Percentiles rank a stretch among this genome's conserved stretches.
Conservation (phyloP, 2,888 invertebrate genomes). For the Heliconius sara region DNA sequence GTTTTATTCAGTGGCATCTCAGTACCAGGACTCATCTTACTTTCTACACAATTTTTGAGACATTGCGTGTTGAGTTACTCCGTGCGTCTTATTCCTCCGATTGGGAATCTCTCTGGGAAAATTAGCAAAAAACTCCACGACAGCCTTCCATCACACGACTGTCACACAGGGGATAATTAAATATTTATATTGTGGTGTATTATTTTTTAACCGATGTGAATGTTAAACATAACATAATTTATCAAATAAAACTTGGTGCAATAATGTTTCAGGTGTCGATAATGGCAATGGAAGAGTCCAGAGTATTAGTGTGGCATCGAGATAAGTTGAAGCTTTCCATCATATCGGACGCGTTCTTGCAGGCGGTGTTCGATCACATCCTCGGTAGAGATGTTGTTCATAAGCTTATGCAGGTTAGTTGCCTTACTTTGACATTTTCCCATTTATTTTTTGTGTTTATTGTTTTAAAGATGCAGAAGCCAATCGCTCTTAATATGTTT, state of each 20-base stretch:
- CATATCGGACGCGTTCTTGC: slow-evolving; percentile 91
- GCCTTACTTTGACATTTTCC: not conserved
- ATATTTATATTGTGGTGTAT: too few relatives aligned
- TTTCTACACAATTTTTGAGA: too few relatives aligned
- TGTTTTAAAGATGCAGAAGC: not conserved
- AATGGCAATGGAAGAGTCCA: slow-evolving; percentile 93
- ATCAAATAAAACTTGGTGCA: not conserved
- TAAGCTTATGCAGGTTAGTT: slow-evolving; percentile 91
- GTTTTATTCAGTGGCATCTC: too few relatives aligned
- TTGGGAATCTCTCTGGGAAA: too few relatives aligned
- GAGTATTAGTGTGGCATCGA: slow-evolving; percentile 92
- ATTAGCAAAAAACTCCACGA: too few relatives aligned
- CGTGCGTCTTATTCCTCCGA: too few relatives aligned
- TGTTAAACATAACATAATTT: not conserved
- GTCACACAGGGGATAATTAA: too few relatives aligned
- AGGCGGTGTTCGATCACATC: slow-evolving; percentile 93
- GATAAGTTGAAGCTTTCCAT: slow-evolving; percentile 93
- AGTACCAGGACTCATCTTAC: too few relatives aligned
- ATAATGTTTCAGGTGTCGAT: slow-evolving; percentile 88
- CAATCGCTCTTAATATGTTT: not conserved
- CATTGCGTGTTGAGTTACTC: too few relatives aligned
- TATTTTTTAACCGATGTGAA: too few relatives aligned
- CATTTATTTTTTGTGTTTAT: not conserved
- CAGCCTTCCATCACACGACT: too few relatives aligned
- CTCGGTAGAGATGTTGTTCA: slow-evolving; percentile 93